Conservation (phyloP, 2,797 vertebrate species). For the Mallotus villosus region DNA sequence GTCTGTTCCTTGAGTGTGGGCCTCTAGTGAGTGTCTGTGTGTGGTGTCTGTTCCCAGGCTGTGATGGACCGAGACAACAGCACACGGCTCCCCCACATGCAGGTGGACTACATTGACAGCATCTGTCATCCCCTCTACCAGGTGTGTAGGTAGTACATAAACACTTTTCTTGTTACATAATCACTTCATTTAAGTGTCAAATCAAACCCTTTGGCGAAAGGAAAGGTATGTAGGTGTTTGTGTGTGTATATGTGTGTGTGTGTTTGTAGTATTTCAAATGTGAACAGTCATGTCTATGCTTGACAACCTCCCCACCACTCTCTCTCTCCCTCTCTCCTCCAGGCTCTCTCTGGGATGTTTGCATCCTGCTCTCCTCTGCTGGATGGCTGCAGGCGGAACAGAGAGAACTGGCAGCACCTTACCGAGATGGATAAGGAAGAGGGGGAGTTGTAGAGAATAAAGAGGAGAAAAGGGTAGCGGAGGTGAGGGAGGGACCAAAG, state of each 20-base stretch:
- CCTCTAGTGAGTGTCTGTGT: background rate
- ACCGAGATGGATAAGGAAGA: background rate
- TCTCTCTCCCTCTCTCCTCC: background rate
- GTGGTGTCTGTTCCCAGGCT: slow-evolving; percentile 30
- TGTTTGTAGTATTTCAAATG: too few relatives aligned
- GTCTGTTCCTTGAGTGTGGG: background rate
- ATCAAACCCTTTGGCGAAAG: too few relatives aligned
- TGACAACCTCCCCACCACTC: background rate
- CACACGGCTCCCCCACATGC: slow-evolving; percentile 58
- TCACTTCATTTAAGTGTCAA: too few relatives aligned
- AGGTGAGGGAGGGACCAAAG: background rate
- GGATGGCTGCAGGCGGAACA: slow-evolving; percentile 57
- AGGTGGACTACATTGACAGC: slow-evolving; percentile 64
- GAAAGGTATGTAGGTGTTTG: too few relatives aligned
- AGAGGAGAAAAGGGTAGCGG: background rate
- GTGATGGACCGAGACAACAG: slow-evolving; percentile 66
- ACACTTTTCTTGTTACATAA: too few relatives aligned
- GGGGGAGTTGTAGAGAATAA: background rate
- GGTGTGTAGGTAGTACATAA: slow-evolving; percentile 33
- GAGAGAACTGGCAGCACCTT: slow-evolving; percentile 56
- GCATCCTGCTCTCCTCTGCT: slow-evolving; percentile 49
- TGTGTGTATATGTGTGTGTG: too few relatives aligned
- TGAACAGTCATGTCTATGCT: too few relatives aligned
- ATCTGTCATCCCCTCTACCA: slow-evolving; percentile 65
- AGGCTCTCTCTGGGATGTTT: slow-evolving; percentile 58